Evolutionary conservation across 2,797 vertebrate species (phyloP).

Genomic region (Takifugu rubripes): DNA sequence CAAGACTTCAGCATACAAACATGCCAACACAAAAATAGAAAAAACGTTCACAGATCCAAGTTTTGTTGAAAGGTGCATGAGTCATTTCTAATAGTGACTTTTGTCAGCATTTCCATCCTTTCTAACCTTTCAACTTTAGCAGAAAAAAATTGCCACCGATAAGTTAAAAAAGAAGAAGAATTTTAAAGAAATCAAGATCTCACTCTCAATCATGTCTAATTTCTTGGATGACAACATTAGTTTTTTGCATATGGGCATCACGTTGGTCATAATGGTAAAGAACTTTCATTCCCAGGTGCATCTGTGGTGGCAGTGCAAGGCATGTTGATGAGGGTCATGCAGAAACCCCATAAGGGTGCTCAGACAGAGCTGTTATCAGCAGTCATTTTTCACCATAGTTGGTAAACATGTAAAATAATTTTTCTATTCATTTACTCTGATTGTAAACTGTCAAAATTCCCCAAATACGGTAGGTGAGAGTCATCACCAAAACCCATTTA

Average conservation of each 20-base stretch:
- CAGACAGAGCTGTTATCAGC: conserved; percentile 32
- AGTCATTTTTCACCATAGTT: conserved; percentile 40
- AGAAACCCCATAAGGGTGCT: conserved; percentile 51
- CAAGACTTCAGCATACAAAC: no score
- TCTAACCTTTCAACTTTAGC: neutral
- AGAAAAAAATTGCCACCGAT: neutral
- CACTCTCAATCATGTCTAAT: conserved; percentile 39
- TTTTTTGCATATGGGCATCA: conserved; percentile 14
- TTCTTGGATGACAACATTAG: conserved; percentile 38
- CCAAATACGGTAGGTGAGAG: conserved; percentile 27
- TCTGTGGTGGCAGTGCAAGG: conserved; percentile 41
- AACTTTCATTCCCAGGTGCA: conserved; percentile 45
- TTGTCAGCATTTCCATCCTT: neutral
- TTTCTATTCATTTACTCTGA: conserved; percentile 1
- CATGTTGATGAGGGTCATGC: conserved; percentile 46
- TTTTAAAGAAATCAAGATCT: conserved; percentile 9
- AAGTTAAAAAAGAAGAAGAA: neutral
- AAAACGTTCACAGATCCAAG: no score
- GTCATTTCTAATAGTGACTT: no score
- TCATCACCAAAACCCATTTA: conserved; percentile 37
- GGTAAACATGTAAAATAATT: conserved; percentile 17
- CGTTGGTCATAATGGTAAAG: conserved; percentile 41
- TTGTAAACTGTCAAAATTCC: conserved; percentile 8
- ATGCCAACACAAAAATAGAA: no score
- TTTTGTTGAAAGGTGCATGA: no score